Evolutionary conservation across 2,888 invertebrate species (phyloP), one percentile per base, ranked within the genome.

Genomic region (Galerucella pusilla): DNA sequence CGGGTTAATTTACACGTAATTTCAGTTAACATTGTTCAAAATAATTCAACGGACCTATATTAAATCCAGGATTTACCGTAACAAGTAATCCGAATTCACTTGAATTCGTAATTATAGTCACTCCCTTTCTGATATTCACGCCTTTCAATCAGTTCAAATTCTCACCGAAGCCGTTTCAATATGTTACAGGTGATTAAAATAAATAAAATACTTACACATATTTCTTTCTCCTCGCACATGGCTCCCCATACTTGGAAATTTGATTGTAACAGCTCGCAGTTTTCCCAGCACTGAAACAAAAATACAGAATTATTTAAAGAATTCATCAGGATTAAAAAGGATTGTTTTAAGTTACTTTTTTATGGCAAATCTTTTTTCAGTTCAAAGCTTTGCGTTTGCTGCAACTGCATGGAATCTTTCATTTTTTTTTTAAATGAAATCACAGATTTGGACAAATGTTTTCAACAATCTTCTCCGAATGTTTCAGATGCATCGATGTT

Each of bases 251-350:
- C 90, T 88, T 91, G 91, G 87, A 92, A 93, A 88, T 93, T 93
- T 64, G 92, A 92, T 86, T 93, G 92, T 78, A 93, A 90, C 81
- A 92, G 89, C 86, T 93, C 93, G 88, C 93, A 93, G 86, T 92
- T 93, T 88, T 93, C 92, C 93, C 93, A 93, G 86, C 93, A 93
- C 93, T 93, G 91, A 45, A 88, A 92, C 90, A 90, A 90, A 89
- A 86, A 83, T 84, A 73, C 75, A 16, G 63, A 46, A 63, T 35
- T 0, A 35, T 6, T 35, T 6, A 61, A 35, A 46, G 11, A 49
- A 49, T 49, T 49, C 20, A 20, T 20, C 7, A 1, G 49, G 14
- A 49, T 12, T 49, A 14, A 49, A 5, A 14, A 49, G 14, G 49
- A 12, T 46, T 20, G 12, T 46, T 11, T 46, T 11, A 11, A 46